These are phyloP conservation scores for Crematogaster levior DNA, from an alignment of 2,888 invertebrate species.

Conservation along the genomic window DNA sequence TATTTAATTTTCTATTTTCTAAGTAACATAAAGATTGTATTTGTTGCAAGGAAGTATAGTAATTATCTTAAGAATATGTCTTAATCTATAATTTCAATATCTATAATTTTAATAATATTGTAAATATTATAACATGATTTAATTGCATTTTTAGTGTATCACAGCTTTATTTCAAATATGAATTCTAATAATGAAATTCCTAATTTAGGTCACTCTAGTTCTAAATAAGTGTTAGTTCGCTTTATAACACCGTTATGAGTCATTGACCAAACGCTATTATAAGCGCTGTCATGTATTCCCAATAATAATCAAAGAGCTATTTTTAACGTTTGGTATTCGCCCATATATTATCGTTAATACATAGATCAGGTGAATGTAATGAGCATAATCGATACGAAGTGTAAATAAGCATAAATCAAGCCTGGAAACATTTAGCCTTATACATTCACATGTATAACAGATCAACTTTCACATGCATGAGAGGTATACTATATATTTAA, in stretches of 20 bases:
- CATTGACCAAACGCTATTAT: neutral
- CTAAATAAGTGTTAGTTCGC: neutral
- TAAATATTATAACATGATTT: neutral
- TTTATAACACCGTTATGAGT: neutral
- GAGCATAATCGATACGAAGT: conserved; percentile 23
- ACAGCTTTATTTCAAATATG: neutral
- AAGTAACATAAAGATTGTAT: neutral
- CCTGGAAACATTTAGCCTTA: conserved; percentile 20
- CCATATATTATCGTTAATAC: conserved; percentile 25
- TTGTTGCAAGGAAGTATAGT: neutral
- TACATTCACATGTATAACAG: neutral
- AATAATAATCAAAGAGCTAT: neutral
- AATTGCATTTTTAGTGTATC: neutral
- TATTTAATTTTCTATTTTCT: neutral
- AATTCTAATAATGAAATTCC: neutral
- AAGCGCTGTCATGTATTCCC: neutral
- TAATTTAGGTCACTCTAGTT: neutral
- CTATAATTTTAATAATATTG: too few species aligned
- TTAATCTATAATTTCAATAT: too few species aligned
- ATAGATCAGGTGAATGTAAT: neutral
- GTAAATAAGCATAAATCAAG: conserved; percentile 42
- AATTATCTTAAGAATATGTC: neutral
- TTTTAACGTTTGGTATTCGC: conserved; percentile 12
- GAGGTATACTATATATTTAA: conserved; percentile 3
- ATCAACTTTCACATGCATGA: neutral